Evolutionary conservation across 1,140 invertebrate species (phyloP), one percentile per base, ranked within the genome.

Genomic region (Camponotus pennsylvanicus): DNA sequence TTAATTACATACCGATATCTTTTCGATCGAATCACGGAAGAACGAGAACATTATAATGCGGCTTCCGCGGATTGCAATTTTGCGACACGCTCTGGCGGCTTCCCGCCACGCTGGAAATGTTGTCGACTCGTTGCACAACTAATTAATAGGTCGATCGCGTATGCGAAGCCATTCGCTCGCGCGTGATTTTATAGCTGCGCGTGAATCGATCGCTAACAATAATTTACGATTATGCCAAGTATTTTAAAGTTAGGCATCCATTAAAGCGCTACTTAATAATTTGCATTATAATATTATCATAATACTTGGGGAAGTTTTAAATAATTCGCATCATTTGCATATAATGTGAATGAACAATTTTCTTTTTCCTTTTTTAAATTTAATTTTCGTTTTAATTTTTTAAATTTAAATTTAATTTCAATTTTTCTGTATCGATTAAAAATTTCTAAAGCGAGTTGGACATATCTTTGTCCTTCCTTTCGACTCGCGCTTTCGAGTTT

Each of bases 71-170:
- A 86, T 71, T 32, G 80, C 78, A 84, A 88, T 83, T 49, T 86
- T 84, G 77, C 63, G 57, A 34, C n/a, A 71, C 71, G 84, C 77
- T 78, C 32, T 71, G 70, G 15, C 64, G 52, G 52, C 32, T 57
- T 85, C 55, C 78, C 59, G 40, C 21, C 21, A 32, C 21, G 66
- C 64, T 57, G 86, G 69, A 88, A 69, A 37, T 78, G 87, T 66
- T 85, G 79, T 82, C 75, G 79, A 73, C 55, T 84, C 69, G 75
- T 90, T 87, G 87, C 89, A 88, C 85, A 88, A 90, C 75, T 90
- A 91, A 91, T 91, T 91, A 84, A 91, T 84, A 80, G 80, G 55
- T 64, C 75, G 86, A 87, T 87, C 85, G 84, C 66, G 85, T 78
- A 83, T 82, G 75, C 69, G 21, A 34, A 79, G 52, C 49, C 42